phyloP scores from a whole-genome alignment of 2,797 vertebrate genomes.

The Remorina albescens region DNA sequence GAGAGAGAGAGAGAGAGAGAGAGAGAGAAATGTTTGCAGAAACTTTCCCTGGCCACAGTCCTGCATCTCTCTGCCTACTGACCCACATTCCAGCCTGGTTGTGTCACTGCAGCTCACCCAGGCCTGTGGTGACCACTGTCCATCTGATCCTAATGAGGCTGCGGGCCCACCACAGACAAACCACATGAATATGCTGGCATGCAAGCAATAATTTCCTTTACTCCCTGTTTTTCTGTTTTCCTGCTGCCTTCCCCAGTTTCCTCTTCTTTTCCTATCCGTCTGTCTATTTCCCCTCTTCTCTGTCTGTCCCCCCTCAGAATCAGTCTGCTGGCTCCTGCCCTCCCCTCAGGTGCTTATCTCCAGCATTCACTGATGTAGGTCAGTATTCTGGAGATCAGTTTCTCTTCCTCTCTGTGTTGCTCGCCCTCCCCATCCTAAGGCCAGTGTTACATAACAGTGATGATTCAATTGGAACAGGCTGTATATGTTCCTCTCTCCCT shows the following conservation, averaged over 20 bases:
- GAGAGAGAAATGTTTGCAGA: conserved; percentile 10
- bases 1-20: no score
- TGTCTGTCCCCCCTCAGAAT: conserved; percentile 18
- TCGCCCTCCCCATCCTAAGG: conserved; percentile 61
- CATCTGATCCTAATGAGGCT: conserved; percentile 65
- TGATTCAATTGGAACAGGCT: conserved; percentile 74
- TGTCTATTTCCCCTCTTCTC: neutral
- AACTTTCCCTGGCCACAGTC: conserved; percentile 55
- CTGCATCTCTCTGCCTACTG: conserved; percentile 73
- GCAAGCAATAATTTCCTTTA: conserved; percentile 19
- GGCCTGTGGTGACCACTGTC: conserved; percentile 52
- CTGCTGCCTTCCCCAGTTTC: neutral
- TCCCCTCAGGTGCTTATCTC: conserved; percentile 66
- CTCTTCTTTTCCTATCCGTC: neutral
- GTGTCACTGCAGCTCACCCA: conserved; percentile 73
- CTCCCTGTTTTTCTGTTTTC: neutral
- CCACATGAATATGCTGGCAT: conserved; percentile 18
- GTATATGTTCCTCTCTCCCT: conserved; percentile 55
- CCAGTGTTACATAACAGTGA: conserved; percentile 73
- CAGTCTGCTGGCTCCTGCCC: conserved; percentile 33
- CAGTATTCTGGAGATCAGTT: conserved; percentile 64
- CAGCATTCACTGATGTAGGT: conserved; percentile 74
- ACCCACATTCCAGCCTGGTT: conserved; percentile 80
- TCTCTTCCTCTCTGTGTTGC: conserved; percentile 35
- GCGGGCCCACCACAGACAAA: conserved; percentile 15